Base-by-base conservation (phyloP, 2,113 vertebrate genomes). In the Esox niger region DNA sequence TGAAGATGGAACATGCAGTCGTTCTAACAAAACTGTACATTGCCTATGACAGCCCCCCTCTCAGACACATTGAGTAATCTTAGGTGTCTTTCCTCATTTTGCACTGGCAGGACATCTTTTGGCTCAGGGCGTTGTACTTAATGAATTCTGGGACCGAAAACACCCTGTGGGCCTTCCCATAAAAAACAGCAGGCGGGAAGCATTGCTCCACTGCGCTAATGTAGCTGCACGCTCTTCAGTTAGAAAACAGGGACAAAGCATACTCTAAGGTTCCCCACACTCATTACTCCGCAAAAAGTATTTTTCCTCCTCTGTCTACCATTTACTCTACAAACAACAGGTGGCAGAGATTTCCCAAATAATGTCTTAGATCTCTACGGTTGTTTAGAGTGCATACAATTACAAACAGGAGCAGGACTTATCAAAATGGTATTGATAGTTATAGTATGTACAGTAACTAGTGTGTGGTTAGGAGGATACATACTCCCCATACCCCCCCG, bases 91-190 rank as follows among this genome's bases (percentile, higher is more conserved):
- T 54, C 68, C 57, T 71, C 56, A 32, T 77, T 9, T 61, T 27
- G 71, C 15, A 64, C 68, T 73, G 73, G 77, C 57, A 76, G 75
- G 75, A 84, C 85, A 71, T 76, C 68, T 77, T 81, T 81, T 73
- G 84, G 86, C 27, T 79, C 66, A 73, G 75, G 86, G 81, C 77
- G 2, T 69, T 88, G 78, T 83, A 49, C 25, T 74, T 86, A 79
- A 87, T 84, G 13, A 82, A 89, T 89, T 86, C 69, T 67, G 77
- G 73, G 86, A 79, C 73, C 81, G 79, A 78, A 80, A 84, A 78
- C 3, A 32, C 68, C 86, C 86, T 61, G 52, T 32, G 82, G 86
- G 85, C 78, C 62, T 82, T 2, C 49, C 33, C 52, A 78, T 65
- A 82, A 65, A 61, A 75, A 65, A 76, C 46, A 38, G 26, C 57